phyloP scores from a whole-genome alignment of 2,113 vertebrate genomes.

The Psilopsiagon aurifrons region DNA sequence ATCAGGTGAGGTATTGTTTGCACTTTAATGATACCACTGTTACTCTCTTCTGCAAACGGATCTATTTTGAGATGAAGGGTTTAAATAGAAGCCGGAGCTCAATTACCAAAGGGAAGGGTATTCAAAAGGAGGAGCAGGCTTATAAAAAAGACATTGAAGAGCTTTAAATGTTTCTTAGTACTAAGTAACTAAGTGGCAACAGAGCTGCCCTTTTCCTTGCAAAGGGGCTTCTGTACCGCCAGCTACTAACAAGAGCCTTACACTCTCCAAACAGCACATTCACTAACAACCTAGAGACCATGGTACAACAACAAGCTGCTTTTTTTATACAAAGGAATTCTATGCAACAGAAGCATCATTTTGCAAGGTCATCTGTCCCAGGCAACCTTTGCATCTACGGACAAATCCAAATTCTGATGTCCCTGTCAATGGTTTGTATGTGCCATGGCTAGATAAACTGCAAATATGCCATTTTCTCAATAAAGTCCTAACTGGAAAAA shows the following conservation, averaged over 20 bases:
- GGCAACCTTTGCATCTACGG: not conserved
- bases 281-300: not conserved
- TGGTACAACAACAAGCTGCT: not conserved
- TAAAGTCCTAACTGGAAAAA: conserved; percentile 25
- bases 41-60: not conserved
- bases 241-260: not conserved
- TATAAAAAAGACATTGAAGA: not conserved
- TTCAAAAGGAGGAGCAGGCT: not conserved
- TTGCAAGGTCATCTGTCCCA: not conserved
- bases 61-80: not conserved
- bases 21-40: not conserved
- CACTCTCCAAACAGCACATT: not conserved
- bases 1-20: not conserved
- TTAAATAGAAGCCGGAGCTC: not conserved
- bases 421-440: not conserved
- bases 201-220: not conserved
- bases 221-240: not conserved
- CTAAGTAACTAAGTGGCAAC: not conserved
- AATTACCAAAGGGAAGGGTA: not conserved
- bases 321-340: not conserved
- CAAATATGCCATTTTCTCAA: conserved; percentile 23
- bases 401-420: not conserved
- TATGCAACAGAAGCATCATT: not conserved
- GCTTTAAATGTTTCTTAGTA: not conserved
- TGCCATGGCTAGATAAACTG: not conserved